Base-by-base conservation (phyloP, 2,797 vertebrate species). In the Syndactyla subalaris region DNA sequence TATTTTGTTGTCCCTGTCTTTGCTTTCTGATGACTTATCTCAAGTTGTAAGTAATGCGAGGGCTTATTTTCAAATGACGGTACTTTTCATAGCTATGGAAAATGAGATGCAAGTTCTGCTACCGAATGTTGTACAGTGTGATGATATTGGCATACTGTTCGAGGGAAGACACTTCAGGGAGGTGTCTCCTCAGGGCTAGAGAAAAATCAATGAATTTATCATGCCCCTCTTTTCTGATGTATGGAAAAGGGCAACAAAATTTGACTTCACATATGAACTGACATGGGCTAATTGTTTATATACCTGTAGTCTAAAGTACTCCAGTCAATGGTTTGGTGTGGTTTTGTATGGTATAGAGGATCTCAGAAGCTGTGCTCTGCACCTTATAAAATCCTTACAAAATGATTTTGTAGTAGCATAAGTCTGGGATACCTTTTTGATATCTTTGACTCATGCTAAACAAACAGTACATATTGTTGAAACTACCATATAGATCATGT, bases 281-380 rank as follows among this genome's bases (percentile, higher is more conserved):
- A 22, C 24, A 7, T 29, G 17, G 24, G 21, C 38, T 49, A 52
- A 10, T 2, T 39, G 12, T n/a, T 78, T 58, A 4, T 59, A 4
- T 39, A 51, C 62, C 61, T 0, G 0, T 45, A n/a, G 8, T 27
- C 41, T 71, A 2, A 73, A 65, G 20, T 52, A 38, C 14, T 38
- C 18, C 38, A 41, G 32, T 72, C 49, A 61, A 4, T 12, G 7
- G 15, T 61, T n/a, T 62, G 52, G 8, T 3, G 1, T 29, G 14
- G 8, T 65, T 85, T 41, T 62, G 19, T 65, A 7, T 62, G 39
- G 38, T 39, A 14, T 3, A 77, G 61, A 51, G 36, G 30, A 62
- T 41, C 22, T 70, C 13, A n/a, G 79, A 80, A 83, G 24, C 17
- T 54, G 0, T 67, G 18, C 34, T 87, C 83, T 78, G 11, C 70